Evolutionary conservation across 2,888 invertebrate species (phyloP).

Genomic region (Tipula lateralis): DNA sequence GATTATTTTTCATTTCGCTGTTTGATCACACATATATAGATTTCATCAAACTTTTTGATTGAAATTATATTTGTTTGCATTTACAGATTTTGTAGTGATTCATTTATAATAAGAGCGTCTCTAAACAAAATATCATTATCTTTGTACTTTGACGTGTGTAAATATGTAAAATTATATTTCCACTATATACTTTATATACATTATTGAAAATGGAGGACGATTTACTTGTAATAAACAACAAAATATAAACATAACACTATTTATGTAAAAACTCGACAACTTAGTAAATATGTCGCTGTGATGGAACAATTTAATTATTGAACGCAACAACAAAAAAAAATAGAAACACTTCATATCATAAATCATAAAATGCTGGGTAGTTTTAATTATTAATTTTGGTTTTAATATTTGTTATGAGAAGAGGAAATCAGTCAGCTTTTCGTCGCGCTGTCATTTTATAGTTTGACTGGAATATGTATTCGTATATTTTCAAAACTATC

Average conservation of each 20-base stretch:
- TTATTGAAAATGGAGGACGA: constrained; percentile 20
- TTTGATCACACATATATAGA: neutral
- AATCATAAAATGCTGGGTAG: constrained; percentile 26
- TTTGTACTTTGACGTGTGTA: neutral
- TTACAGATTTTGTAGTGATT: neutral
- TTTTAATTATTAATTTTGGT: neutral
- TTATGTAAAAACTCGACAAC: constrained; percentile 2
- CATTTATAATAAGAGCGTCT: constrained; percentile 25
- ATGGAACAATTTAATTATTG: neutral
- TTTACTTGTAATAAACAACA: constrained; percentile 25
- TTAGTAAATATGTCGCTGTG: neutral
- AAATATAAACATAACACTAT: neutral
- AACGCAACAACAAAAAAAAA: neutral
- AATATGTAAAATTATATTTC: constrained; percentile 1
- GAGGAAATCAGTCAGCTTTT: constrained; percentile 20
- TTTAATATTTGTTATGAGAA: neutral
- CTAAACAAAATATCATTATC: neutral
- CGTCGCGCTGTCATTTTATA: neutral
- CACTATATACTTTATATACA: neutral
- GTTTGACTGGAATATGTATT: neutral
- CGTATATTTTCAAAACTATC: constrained; percentile 28
- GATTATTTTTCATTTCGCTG: constrained; percentile 26
- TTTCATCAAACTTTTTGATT: constrained; percentile 27
- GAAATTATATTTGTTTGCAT: constrained; percentile 26
- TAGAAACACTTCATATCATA: neutral